Evolutionary conservation across 2,888 invertebrate genomes (phyloP), one percentile per base, ranked within the genome.

Genomic region (Temnothorax unifasciatus): DNA sequence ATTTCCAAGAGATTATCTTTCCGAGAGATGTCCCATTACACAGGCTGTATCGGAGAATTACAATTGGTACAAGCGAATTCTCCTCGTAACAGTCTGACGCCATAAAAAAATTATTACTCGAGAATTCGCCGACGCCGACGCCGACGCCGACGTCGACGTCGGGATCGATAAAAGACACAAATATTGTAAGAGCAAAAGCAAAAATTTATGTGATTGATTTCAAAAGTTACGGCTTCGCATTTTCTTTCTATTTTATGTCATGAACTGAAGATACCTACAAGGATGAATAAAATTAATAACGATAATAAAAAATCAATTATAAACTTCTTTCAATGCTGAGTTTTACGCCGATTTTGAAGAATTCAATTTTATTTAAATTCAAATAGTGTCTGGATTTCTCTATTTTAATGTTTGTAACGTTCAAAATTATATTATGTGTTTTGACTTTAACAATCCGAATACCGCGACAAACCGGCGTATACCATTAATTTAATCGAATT

Each of bases 1-100:
- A 83, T 66, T 86, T 83, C 61, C 83, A 76, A 34, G 59, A 82
- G 82, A 85, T 85, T 85, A 86, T 85, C 82, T 71, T 85, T 63
- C 85, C 50, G 44, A 71, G 81, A 69, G 75, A 85, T 69, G 59
- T 52, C 69, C 57, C 54, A 69, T 71, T 47, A 57, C 59, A 47
- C 71, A 50, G 47, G 25, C 59, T 69, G 44, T 69, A 79, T 47
- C 69, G 8, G 79, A 71, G 79, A 81, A 59, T 54, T 54, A 69
- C 44, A 79, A 79, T 81, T 81, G 79, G 69, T 81, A 71, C 71
- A 81, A 61, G 69, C 66, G 25, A 34, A 77, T 66, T 41, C 41
- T 21, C 29, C 54, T 64, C 41, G 6, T 29, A 54, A 77, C 54
- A 41, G n/a, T 66, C 54, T 38, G 21, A 64, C 18, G 21, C 18